phyloP scores from a whole-genome alignment of 2,113 vertebrate species.

The Vulpes ferrilata region DNA sequence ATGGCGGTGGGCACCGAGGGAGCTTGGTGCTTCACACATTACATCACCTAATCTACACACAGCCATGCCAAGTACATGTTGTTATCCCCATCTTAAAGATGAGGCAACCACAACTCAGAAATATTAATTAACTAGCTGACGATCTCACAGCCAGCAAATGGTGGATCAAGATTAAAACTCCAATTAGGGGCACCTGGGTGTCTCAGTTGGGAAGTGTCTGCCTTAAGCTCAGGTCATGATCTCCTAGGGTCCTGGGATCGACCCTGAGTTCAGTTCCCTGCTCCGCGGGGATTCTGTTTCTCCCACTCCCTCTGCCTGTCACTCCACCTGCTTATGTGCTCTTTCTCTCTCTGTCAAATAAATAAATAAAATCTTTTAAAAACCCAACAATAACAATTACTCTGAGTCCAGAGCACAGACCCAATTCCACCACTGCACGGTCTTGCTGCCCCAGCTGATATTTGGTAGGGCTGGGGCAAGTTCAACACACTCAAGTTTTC shows the following conservation, averaged over 20 bases:
- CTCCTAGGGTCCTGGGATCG: too few species aligned
- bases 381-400: too few species aligned
- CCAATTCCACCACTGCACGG: background rate
- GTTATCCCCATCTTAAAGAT: constrained; percentile 45
- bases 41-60: constrained; percentile 26
- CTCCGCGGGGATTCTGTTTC: too few species aligned
- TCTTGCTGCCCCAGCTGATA: background rate
- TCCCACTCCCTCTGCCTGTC: too few species aligned
- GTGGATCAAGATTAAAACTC: background rate
- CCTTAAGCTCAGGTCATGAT: too few species aligned
- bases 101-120: constrained; percentile 55
- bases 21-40: background rate
- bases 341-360: too few species aligned
- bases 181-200: background rate
- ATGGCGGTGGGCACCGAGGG: background rate
- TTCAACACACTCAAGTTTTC: accelerated
- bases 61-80: constrained; percentile 10
- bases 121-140: constrained; percentile 54
- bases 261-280: too few species aligned
- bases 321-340: too few species aligned
- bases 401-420: background rate
- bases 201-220: too few species aligned
- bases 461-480: background rate
- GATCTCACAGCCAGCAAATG: background rate
- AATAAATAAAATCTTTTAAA: too few species aligned